A percentile compares a stretch with the other conserved stretches of the same genome.
phyloP scores from a whole-genome alignment of 2,113 vertebrate genomes.

The Bubo blakistoni region DNA sequence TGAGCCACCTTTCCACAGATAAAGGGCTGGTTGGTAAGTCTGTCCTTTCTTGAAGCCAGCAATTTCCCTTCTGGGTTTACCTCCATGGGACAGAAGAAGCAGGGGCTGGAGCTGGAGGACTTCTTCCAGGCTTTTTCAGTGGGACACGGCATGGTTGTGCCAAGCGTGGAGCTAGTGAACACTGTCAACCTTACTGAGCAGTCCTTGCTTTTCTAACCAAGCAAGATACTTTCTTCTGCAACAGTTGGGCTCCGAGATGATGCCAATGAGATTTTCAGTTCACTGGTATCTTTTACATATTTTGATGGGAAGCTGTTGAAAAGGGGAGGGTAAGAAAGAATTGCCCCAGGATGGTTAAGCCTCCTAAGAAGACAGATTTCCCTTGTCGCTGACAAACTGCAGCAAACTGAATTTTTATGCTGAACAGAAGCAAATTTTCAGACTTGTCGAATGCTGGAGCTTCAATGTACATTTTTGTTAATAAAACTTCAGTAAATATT shows the following conservation, averaged over 20 bases:
- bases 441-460: not conserved
- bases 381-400: not conserved
- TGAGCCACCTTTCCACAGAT: not conserved
- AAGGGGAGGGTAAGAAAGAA: not conserved
- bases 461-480: not conserved
- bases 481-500: not conserved
- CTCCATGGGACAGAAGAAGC: not conserved
- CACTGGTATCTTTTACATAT: not conserved
- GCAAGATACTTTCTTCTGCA: not conserved
- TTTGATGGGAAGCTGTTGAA: not conserved
- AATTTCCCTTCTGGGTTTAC: not conserved
- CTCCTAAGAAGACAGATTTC: not conserved
- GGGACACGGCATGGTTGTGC: not conserved
- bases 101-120: not conserved
- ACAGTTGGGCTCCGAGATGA: not conserved
- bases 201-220: not conserved
- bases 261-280: not conserved
- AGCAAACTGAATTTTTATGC: not conserved
- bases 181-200: not conserved
- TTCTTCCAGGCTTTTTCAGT: not conserved
- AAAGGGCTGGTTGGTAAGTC: not conserved
- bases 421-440: constrained; percentile 3
- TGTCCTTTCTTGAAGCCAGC: not conserved
- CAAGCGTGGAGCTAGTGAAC: not conserved
- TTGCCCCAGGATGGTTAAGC: not conserved